Conservation (phyloP, 1,140 invertebrate species). For the Caerostris darwini region DNA sequence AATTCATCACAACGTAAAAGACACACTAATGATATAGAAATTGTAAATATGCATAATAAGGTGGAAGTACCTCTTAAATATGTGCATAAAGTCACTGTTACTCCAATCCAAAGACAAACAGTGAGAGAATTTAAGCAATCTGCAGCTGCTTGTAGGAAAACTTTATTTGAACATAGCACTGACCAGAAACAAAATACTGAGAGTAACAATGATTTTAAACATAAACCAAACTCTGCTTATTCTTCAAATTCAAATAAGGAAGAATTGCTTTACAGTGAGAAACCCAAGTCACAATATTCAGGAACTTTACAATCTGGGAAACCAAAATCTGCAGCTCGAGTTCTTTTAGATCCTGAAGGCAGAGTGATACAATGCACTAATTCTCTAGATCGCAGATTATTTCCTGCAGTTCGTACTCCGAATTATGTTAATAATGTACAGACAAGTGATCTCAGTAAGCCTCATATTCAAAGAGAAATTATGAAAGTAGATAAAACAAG, state of each 20-base stretch:
- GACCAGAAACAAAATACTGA: slow-evolving; percentile 10
- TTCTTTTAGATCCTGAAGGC: slow-evolving; percentile 93
- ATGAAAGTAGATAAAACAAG: background rate
- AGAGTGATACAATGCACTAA: slow-evolving; percentile 95
- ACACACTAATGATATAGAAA: background rate
- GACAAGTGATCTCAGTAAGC: background rate
- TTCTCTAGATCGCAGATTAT: slow-evolving; percentile 84
- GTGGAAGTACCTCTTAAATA: slow-evolving; percentile 66
- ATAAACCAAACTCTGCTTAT: background rate
- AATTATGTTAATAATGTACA: slow-evolving; percentile 17
- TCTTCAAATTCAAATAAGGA: background rate
- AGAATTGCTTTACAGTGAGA: background rate
- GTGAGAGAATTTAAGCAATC: background rate
- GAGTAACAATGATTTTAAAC: background rate
- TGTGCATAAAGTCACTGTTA: slow-evolving; percentile 56
- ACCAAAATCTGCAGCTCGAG: slow-evolving; percentile 84
- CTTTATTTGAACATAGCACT: slow-evolving; percentile 28
- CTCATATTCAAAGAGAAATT: background rate
- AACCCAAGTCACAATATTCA: background rate
- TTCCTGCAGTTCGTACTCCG: background rate
- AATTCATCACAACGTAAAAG: background rate
- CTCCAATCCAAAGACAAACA: slow-evolving; percentile 47
- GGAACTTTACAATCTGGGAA: background rate
- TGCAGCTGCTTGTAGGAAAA: slow-evolving; percentile 17
- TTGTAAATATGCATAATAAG: background rate